A percentile compares a stretch with the other conserved stretches of the same genome.
These are phyloP conservation scores for Electrophaes corylata DNA, from an alignment of 2,888 invertebrate species.

Conservation along the genomic window DNA sequence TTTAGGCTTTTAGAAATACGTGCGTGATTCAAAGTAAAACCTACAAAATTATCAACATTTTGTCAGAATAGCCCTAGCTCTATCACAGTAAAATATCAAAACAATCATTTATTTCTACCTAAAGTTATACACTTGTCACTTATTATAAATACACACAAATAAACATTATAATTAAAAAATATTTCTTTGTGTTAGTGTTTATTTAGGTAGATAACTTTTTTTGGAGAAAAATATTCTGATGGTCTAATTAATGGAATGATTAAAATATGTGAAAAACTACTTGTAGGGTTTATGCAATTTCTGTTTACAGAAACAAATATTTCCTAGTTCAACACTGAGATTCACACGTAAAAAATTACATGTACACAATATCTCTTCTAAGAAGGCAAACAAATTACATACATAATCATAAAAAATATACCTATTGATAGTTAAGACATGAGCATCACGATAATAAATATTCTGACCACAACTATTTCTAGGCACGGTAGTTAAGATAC, in stretches of 20 bases:
- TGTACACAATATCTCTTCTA: conserved; percentile 18
- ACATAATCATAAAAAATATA: background rate
- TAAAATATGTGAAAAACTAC: conserved; percentile 48
- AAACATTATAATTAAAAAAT: conserved; percentile 3
- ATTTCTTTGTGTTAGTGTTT: background rate
- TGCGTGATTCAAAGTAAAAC: conserved; percentile 19
- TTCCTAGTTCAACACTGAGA: conserved; percentile 46
- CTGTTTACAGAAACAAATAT: conserved; percentile 27
- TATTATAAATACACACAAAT: no score
- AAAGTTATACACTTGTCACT: background rate
- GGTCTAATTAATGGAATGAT: conserved; percentile 62
- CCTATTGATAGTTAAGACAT: background rate
- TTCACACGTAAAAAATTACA: conserved; percentile 53
- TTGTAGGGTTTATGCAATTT: conserved; percentile 27
- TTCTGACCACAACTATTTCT: no score
- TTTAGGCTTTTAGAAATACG: background rate
- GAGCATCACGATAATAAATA: no score
- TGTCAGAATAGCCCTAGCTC: conserved; percentile 69
- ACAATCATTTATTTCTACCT: conserved; percentile 38
- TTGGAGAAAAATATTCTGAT: conserved; percentile 31
- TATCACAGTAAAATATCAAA: conserved; percentile 82
- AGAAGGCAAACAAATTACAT: conserved; percentile 2
- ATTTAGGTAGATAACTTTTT: background rate
- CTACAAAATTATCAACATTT: conserved; percentile 27
- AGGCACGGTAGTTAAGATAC: no score